These are phyloP conservation scores for Caloenas nicobarica DNA, from an alignment of 2,113 vertebrate species.

Conservation along the genomic window DNA sequence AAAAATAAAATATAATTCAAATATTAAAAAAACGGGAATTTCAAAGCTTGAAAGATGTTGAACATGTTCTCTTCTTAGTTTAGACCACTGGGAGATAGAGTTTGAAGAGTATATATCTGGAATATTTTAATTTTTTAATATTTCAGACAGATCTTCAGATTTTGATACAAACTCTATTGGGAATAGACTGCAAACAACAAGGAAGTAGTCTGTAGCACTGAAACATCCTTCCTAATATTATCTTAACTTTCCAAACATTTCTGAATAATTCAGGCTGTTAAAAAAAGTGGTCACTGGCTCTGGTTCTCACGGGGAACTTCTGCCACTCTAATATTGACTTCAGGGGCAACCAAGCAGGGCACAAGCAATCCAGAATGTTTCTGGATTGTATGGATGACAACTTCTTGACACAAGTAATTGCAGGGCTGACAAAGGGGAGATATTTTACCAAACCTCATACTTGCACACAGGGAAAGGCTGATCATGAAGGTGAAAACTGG, in stretches of 20 bases:
- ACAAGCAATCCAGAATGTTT: neutral
- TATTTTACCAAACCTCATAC: neutral
- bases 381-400: neutral
- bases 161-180: neutral
- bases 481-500: neutral
- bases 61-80: neutral
- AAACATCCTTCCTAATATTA: neutral
- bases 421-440: neutral
- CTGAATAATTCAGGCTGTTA: neutral
- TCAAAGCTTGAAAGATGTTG: neutral
- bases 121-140: neutral
- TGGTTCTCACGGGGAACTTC: neutral
- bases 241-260: neutral
- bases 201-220: neutral
- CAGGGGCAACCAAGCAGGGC: neutral
- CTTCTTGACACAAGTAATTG: neutral
- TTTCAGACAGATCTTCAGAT: slow-evolving; percentile 28
- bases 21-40: neutral
- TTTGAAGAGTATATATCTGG: neutral
- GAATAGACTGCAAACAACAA: neutral
- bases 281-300: neutral
- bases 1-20: neutral
- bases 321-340: neutral
- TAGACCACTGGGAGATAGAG: neutral
- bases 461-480: neutral